Percentiles rank a stretch among this genome's conserved stretches.
These are phyloP conservation scores for Dendroctonus valens DNA, from an alignment of 1,140 invertebrate genomes.

Conservation along the genomic window DNA sequence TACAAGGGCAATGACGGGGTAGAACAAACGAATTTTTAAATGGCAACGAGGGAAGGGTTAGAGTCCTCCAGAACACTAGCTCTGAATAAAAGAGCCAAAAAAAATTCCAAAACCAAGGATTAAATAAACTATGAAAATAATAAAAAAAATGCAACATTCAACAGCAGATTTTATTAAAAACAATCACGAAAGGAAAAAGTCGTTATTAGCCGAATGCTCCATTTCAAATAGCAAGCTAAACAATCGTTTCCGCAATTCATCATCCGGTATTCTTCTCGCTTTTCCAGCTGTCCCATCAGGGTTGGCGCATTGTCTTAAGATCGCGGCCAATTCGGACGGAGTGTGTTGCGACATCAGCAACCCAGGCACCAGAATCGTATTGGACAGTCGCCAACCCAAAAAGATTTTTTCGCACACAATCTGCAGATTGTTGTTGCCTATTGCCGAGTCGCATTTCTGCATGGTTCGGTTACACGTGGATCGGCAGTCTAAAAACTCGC, in stretches of 20 bases:
- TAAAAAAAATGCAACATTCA: no score
- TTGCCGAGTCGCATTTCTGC: slow-evolving; percentile 54
- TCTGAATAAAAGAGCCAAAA: no score
- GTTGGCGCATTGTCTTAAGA: slow-evolving; percentile 60
- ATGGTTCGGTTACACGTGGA: slow-evolving; percentile 56
- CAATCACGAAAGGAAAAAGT: slow-evolving; percentile 40
- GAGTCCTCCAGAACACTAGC: no score
- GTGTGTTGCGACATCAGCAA: slow-evolving; percentile 59
- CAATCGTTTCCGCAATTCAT: slow-evolving; percentile 52
- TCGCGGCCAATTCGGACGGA: slow-evolving; percentile 54
- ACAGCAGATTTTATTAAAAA: not conserved
- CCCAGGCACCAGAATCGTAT: slow-evolving; percentile 60
- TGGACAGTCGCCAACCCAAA: slow-evolving; percentile 60
- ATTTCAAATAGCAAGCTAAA: slow-evolving; percentile 56
- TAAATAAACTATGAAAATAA: no score
- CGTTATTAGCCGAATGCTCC: slow-evolving; percentile 46
- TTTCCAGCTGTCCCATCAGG: slow-evolving; percentile 50
- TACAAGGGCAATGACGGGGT: no score
- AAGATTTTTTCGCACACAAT: slow-evolving; percentile 65
- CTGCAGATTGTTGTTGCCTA: slow-evolving; percentile 65
- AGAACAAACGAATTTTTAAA: no score
- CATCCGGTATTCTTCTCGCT: slow-evolving; percentile 50
- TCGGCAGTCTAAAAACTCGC: slow-evolving; percentile 65
- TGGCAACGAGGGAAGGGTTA: no score
- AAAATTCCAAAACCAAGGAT: no score